Evolutionary conservation across 2,113 vertebrate species (phyloP).

Genomic region (Albula goreensis): DNA sequence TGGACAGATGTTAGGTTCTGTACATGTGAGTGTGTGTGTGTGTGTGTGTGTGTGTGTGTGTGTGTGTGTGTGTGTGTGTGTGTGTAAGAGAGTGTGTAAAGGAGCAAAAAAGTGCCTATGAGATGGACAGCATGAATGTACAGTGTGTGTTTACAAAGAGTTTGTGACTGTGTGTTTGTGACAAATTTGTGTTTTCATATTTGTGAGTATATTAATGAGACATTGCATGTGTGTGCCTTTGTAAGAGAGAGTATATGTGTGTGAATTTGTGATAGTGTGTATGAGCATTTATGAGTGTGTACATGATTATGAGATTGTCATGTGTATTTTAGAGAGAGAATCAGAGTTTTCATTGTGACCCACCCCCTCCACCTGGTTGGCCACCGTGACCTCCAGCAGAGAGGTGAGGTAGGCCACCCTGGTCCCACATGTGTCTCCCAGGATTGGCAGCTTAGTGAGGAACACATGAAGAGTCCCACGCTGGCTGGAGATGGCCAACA

Average conservation of each 20-base stretch:
- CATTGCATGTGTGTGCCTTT: no score
- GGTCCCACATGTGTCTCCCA: conserved; percentile 85
- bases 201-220: no score
- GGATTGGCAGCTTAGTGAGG: conserved; percentile 90
- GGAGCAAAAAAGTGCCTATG: no score
- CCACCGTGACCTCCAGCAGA: conserved; percentile 89
- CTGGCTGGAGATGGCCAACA: conserved; percentile 88
- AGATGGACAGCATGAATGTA: no score
- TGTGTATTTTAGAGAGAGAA: no score
- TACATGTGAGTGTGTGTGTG: neutral
- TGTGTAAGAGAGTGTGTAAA: neutral
- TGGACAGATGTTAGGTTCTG: neutral
- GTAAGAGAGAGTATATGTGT: no score
- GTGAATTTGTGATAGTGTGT: neutral
- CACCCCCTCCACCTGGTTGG: conserved; percentile 88
- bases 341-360: conserved; percentile 33
- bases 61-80: conserved; percentile 16
- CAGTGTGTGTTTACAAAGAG: no score
- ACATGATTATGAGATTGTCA: no score
- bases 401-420: conserved; percentile 91
- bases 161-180: neutral
- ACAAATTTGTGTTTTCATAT: neutral
- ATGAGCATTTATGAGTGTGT: no score
- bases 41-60: neutral
- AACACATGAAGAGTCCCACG: conserved; percentile 88